These are phyloP conservation scores for Gymnarchus niloticus DNA, from an alignment of 2,113 vertebrate species.

Conservation along the genomic window DNA sequence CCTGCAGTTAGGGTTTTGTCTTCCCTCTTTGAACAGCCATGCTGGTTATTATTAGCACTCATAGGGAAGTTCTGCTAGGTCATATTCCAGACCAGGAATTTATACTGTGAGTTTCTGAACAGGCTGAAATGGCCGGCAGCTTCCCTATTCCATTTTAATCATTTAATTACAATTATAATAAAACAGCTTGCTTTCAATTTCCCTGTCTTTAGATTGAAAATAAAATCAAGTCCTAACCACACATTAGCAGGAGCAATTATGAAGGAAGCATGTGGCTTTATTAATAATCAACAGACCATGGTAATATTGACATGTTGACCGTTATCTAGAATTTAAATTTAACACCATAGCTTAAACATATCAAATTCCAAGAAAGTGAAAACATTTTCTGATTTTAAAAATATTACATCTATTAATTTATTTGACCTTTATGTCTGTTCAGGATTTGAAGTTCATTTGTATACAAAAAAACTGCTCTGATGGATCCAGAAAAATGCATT, in stretches of 20 bases:
- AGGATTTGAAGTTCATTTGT: neutral
- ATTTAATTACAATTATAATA: neutral
- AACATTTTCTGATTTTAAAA: neutral
- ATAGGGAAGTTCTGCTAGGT: neutral
- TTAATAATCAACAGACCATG: neutral
- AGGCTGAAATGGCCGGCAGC: no score
- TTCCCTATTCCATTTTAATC: neutral
- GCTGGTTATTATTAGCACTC: neutral
- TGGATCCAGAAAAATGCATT: neutral
- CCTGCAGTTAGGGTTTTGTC: no score
- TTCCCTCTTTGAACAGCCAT: neutral
- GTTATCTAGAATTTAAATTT: neutral
- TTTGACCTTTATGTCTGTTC: neutral
- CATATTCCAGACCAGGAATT: neutral
- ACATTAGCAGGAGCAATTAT: neutral
- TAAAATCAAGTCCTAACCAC: neutral
- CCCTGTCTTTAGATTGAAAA: neutral
- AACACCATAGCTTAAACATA: no score
- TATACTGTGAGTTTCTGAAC: no score
- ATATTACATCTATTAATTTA: neutral
- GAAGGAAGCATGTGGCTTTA: neutral
- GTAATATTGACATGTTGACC: neutral
- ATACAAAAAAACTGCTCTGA: neutral
- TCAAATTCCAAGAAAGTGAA: neutral
- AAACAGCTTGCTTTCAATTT: neutral